Evolutionary conservation across 2,113 vertebrate genomes (phyloP).

Genomic region (Aplodontia rufa): DNA sequence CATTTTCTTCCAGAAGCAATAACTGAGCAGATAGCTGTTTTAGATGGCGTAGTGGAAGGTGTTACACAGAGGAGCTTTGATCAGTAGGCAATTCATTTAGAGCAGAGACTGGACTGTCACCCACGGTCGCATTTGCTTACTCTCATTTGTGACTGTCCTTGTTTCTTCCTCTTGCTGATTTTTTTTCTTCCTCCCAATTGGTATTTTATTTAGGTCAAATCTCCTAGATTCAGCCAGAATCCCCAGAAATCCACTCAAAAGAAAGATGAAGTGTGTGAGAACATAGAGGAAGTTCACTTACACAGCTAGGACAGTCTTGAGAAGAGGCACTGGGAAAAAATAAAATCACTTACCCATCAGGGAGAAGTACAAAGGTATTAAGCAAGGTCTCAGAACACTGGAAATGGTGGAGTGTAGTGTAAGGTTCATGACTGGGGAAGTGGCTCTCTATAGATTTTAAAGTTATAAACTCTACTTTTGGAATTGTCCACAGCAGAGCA

Average conservation of each 20-base stretch:
- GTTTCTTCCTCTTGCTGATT: background rate
- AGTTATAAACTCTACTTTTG: conserved; percentile 65
- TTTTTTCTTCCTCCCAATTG: conserved; percentile 54
- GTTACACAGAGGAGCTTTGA: background rate
- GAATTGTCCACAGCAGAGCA: background rate
- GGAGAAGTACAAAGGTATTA: conserved; percentile 65
- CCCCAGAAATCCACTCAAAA: conserved; percentile 49
- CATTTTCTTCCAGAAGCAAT: background rate
- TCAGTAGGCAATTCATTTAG: background rate
- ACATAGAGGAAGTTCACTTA: conserved; percentile 31
- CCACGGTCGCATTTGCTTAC: background rate
- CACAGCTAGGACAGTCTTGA: conserved; percentile 38
- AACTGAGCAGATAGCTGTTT: background rate
- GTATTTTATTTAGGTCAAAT: conserved; percentile 55
- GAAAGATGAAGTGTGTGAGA: conserved; percentile 35
- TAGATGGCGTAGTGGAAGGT: background rate
- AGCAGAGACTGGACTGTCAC: background rate
- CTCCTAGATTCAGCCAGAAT: conserved; percentile 39
- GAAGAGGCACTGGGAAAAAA: conserved; percentile 35
- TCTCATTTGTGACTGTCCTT: background rate
- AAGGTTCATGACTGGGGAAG: conserved; percentile 61
- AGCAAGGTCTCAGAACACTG: conserved; percentile 68
- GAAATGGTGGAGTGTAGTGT: conserved; percentile 61
- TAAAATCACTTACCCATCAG: background rate
- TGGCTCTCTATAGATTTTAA: conserved; percentile 45